These are phyloP conservation scores for Tetragonula carbonaria DNA, from an alignment of 2,888 invertebrate genomes.

Conservation along the genomic window DNA sequence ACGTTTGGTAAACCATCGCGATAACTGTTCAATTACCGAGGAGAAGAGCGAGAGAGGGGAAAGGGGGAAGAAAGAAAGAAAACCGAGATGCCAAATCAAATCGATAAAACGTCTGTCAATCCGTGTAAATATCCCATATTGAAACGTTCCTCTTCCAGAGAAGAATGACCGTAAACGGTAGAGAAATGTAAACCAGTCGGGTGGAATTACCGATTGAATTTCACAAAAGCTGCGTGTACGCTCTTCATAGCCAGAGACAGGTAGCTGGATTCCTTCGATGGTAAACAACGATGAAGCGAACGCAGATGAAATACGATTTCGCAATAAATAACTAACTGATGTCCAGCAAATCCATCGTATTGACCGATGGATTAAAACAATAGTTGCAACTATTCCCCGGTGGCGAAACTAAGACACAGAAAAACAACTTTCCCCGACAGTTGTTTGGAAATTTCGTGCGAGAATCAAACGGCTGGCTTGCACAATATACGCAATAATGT, in stretches of 20 bases:
- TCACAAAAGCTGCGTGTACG: background rate
- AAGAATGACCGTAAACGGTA: background rate
- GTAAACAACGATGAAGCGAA: conserved; percentile 1
- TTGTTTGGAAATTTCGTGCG: conserved; percentile 9
- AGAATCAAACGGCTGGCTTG: background rate
- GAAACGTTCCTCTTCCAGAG: background rate
- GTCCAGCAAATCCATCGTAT: background rate
- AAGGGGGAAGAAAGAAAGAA: background rate
- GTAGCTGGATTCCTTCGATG: conserved; percentile 9
- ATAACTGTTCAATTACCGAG: background rate
- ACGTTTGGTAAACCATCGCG: background rate
- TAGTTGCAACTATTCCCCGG: conserved; percentile 6
- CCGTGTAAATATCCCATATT: background rate
- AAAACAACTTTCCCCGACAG: conserved; percentile 13
- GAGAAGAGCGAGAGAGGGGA: background rate
- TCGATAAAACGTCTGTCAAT: background rate
- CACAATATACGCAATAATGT: background rate
- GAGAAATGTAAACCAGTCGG: conserved; percentile 19
- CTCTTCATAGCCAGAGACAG: background rate
- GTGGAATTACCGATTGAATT: conserved; percentile 29
- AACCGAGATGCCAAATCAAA: background rate
- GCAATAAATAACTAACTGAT: conserved; percentile 44
- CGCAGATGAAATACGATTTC: conserved; percentile 40
- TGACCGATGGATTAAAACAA: background rate
- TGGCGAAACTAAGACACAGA: background rate